Conservation (phyloP, 2,113 vertebrate genomes). For the Empidonax traillii region DNA sequence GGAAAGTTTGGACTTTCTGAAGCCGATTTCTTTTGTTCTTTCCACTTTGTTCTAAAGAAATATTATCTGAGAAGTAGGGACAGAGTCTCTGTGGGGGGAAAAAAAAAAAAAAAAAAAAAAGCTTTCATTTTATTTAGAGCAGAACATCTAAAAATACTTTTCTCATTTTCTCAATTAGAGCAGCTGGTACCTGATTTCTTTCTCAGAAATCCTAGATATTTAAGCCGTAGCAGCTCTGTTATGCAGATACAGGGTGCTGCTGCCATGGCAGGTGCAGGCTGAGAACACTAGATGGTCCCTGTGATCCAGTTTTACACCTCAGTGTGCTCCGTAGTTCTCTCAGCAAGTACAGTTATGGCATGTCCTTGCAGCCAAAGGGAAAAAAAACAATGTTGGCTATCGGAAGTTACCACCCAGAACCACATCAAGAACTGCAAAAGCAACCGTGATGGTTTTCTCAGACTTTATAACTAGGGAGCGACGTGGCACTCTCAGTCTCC, state of each 20-base stretch:
- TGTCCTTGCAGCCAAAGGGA: slow-evolving; percentile 34
- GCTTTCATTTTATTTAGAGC: neutral
- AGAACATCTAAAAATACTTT: neutral
- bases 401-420: slow-evolving; percentile 75
- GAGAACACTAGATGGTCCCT: slow-evolving; percentile 78
- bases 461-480: slow-evolving; percentile 56
- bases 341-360: slow-evolving; percentile 50
- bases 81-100: neutral
- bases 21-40: neutral
- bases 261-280: neutral
- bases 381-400: slow-evolving; percentile 53
- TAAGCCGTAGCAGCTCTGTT: neutral
- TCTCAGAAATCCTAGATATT: neutral
- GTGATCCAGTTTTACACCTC: slow-evolving; percentile 63
- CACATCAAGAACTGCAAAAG: slow-evolving; percentile 69
- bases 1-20: neutral
- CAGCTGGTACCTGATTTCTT: neutral
- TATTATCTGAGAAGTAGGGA: neutral
- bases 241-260: neutral
- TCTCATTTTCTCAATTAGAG: neutral
- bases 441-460: slow-evolving; percentile 69
- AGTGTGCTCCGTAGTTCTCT: neutral
- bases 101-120: neutral
- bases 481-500: slow-evolving; percentile 75
- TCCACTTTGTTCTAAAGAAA: neutral